A percentile compares a stretch with the other conserved stretches of the same genome.
These are phyloP conservation scores for Colinus virginianus DNA, from an alignment of 2,113 vertebrate genomes.

Conservation along the genomic window DNA sequence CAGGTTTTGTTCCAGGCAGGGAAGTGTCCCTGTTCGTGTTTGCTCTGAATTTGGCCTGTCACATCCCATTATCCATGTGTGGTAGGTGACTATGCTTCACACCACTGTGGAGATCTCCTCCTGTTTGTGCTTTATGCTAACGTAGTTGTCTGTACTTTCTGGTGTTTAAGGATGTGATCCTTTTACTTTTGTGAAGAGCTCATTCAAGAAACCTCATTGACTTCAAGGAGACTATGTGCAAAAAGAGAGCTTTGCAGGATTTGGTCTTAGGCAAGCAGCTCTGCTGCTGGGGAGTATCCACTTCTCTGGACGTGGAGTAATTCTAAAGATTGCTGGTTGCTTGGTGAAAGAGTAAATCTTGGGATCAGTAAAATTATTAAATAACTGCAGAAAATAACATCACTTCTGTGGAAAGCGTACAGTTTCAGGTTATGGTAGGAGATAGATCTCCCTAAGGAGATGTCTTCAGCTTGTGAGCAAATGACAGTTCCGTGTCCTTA, in stretches of 20 bases:
- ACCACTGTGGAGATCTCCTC: neutral
- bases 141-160: neutral
- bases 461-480: neutral
- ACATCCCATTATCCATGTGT: constrained; percentile 5
- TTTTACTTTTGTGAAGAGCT: constrained; percentile 52
- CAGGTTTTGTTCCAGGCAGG: constrained; percentile 25
- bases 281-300: constrained; percentile 13
- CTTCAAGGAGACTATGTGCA: constrained; percentile 42
- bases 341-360: constrained; percentile 34
- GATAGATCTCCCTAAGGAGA: neutral
- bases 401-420: neutral
- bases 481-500: constrained; percentile 14
- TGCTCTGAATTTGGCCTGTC: constrained; percentile 39
- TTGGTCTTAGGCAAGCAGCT: constrained; percentile 38
- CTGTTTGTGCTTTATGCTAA: constrained; percentile 21
- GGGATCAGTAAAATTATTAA: neutral
- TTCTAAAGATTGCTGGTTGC: constrained; percentile 9
- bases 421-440: neutral
- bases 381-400: neutral
- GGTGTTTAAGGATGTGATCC: constrained; percentile 43
- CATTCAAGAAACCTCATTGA: constrained; percentile 53
- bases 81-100: constrained; percentile 2
- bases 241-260: constrained; percentile 41
- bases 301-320: constrained; percentile 18
- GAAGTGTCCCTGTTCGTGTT: neutral